These are phyloP conservation scores for Macropis europaea DNA, from an alignment of 2,888 invertebrate genomes.

Conservation along the genomic window DNA sequence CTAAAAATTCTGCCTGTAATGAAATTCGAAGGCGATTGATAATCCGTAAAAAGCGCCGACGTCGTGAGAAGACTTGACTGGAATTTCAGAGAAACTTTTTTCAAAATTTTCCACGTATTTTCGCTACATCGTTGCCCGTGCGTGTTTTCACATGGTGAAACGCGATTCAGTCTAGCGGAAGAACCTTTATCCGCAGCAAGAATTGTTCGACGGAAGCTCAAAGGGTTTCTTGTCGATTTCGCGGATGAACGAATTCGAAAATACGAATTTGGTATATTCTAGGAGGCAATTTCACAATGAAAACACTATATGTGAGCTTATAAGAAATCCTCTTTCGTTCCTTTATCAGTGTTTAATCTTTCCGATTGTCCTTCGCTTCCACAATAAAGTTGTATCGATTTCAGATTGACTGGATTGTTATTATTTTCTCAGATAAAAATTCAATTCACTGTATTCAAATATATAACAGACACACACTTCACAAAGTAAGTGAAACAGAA, in stretches of 20 bases:
- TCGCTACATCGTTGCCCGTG: not conserved
- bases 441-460: too few relatives aligned
- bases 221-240: slow-evolving; percentile 2
- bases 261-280: not conserved
- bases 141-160: slow-evolving; percentile 8
- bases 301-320: not conserved
- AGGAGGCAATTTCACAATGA: not conserved
- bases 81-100: not conserved
- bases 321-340: too few relatives aligned
- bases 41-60: not conserved
- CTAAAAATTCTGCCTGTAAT: too few relatives aligned
- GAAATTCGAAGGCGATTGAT: not conserved
- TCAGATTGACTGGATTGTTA: too few relatives aligned
- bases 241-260: slow-evolving; percentile 1
- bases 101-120: not conserved
- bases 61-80: not conserved
- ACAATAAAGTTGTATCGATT: too few relatives aligned
- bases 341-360: too few relatives aligned
- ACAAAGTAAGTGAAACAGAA: too few relatives aligned
- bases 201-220: not conserved
- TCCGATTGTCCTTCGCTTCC: too few relatives aligned
- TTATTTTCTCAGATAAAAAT: too few relatives aligned
- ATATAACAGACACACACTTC: too few relatives aligned
- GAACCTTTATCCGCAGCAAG: slow-evolving; percentile 5
- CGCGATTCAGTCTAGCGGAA: slow-evolving; percentile 13